Percentiles rank a stretch among this genome's conserved stretches.
Evolutionary conservation across 2,113 vertebrate genomes (phyloP).

Genomic region (Ariopsis seemanni): DNA sequence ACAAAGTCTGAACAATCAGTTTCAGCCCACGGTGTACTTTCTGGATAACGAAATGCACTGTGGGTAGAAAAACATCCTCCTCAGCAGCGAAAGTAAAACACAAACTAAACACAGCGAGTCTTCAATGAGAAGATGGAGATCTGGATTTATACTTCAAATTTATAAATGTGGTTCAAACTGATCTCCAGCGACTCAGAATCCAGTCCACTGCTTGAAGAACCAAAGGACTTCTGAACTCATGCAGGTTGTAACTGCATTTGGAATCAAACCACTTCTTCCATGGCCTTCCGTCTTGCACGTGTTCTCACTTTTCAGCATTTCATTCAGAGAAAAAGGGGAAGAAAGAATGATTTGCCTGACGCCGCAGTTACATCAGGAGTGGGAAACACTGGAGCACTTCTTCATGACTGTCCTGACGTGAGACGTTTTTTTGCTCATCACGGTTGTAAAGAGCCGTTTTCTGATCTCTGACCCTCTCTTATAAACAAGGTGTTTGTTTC

Average conservation of each 20-base stretch:
- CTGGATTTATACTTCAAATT: background rate
- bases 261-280: background rate
- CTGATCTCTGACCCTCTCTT: no score
- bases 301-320: background rate
- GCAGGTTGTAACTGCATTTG: background rate
- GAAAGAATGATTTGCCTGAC: background rate
- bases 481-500: no score
- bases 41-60: background rate
- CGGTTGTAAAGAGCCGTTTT: no score
- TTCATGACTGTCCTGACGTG: background rate
- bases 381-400: background rate
- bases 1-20: constrained; percentile 15
- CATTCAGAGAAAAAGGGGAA: background rate
- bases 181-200: background rate
- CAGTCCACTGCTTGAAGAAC: background rate
- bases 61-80: background rate
- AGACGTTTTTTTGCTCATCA: no score
- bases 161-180: background rate
- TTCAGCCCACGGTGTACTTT: constrained; percentile 19
- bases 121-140: background rate
- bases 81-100: background rate
- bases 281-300: background rate
- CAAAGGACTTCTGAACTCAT: background rate
- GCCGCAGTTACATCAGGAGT: background rate
- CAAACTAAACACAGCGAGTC: background rate